Percentiles rank a stretch among this genome's conserved stretches.
These are phyloP conservation scores for Sinocyclocheilus anophthalmus DNA, from an alignment of 2,113 vertebrate genomes.

Conservation along the genomic window DNA sequence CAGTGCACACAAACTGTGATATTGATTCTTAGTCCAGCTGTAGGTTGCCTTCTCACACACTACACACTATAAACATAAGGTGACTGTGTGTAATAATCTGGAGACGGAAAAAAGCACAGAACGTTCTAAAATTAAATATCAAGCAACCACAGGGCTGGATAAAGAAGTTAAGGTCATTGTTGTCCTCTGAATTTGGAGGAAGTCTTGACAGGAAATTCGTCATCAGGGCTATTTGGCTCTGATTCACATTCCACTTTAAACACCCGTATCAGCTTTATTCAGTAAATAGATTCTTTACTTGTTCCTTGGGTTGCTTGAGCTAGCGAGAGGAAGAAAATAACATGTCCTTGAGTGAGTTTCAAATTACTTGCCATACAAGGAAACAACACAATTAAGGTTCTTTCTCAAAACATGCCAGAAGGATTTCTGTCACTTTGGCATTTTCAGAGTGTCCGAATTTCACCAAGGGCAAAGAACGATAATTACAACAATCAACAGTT, in stretches of 20 bases:
- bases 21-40: conserved; percentile 11
- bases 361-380: neutral
- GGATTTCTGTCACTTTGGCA: conserved; percentile 28
- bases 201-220: neutral
- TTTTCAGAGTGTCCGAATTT: conserved; percentile 49
- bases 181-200: neutral
- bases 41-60: neutral
- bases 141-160: neutral
- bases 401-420: conserved; percentile 43
- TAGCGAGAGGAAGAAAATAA: neutral
- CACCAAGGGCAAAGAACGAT: conserved; percentile 40
- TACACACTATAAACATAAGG: neutral
- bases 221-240: neutral
- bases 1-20: conserved; percentile 7
- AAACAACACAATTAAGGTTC: conserved; percentile 23
- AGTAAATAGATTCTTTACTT: neutral
- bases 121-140: neutral
- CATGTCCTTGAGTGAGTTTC: neutral
- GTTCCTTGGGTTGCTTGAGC: neutral
- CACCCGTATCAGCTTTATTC: neutral
- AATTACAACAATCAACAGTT: conserved; percentile 43
- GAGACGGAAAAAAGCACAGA: neutral
- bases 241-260: neutral
- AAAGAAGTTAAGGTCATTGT: conserved; percentile 1
- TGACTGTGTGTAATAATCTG: neutral